Evolutionary conservation across 1,140 invertebrate genomes (phyloP).

Genomic region (Pseudomyrmex sp.): DNA sequence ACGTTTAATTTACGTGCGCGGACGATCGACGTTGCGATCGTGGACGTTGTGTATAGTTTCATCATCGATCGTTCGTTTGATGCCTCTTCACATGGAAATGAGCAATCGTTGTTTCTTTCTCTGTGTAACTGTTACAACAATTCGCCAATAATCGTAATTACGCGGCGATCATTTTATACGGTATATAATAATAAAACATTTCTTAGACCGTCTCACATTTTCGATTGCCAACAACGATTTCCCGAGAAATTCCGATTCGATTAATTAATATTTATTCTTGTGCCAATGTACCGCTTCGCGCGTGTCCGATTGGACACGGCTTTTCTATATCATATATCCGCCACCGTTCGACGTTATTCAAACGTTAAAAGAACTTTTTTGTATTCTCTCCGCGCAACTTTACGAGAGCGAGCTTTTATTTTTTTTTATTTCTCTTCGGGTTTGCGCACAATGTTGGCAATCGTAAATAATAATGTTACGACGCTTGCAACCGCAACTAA

Average conservation of each 20-base stretch:
- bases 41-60: slow-evolving; percentile 21
- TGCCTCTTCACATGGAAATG: slow-evolving; percentile 9
- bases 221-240: slow-evolving; percentile 29
- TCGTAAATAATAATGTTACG: slow-evolving; percentile 12
- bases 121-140: slow-evolving; percentile 36
- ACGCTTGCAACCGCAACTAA: slow-evolving; percentile 10
- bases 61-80: slow-evolving; percentile 36
- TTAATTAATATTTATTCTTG: no score
- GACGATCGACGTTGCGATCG: slow-evolving; percentile 10
- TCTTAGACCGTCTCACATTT: slow-evolving; percentile 29
- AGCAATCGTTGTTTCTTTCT: slow-evolving; percentile 37
- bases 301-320: no score
- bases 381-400: no score
- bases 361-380: no score
- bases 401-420: no score
- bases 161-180: background rate
- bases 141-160: slow-evolving; percentile 14
- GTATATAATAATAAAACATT: background rate
- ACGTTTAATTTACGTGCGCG: background rate
- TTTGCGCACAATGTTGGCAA: slow-evolving; percentile 23
- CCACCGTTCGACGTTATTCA: no score
- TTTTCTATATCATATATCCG: no score
- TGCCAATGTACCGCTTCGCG: no score
- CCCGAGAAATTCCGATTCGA: no score
- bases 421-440: background rate